Evolutionary conservation across 2,888 invertebrate genomes (phyloP).

Genomic region (Amiota minor): DNA sequence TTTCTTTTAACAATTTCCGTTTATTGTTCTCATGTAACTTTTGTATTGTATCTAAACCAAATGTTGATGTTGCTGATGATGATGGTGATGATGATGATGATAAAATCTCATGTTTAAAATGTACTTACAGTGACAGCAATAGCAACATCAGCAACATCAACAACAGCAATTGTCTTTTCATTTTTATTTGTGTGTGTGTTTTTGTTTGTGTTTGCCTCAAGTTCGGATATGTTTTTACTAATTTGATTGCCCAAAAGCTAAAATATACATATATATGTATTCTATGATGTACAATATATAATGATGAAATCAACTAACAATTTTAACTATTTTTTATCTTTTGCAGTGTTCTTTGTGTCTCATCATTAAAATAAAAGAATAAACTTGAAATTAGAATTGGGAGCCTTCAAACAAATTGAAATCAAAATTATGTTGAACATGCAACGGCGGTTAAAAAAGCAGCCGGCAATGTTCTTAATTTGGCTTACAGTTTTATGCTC

Average conservation of each 20-base stretch:
- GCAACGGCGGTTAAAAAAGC: no score
- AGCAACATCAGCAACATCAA: constrained; percentile 46
- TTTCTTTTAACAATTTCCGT: constrained; percentile 45
- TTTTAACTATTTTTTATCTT: no score
- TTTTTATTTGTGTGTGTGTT: neutral
- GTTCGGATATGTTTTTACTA: neutral
- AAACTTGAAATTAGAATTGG: no score
- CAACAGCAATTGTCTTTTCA: constrained; percentile 26
- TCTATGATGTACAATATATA: no score
- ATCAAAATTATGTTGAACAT: no score
- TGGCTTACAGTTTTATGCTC: constrained; percentile 18
- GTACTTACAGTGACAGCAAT: constrained; percentile 20
- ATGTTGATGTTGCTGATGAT: constrained; percentile 1
- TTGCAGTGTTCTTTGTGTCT: no score
- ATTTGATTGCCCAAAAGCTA: no score
- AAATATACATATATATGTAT: no score
- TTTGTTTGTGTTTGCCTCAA: neutral
- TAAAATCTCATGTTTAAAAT: constrained; percentile 8
- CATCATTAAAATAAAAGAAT: no score
- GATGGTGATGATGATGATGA: neutral
- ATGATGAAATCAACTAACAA: no score
- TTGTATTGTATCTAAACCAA: constrained; percentile 29
- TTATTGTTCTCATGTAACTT: constrained; percentile 38
- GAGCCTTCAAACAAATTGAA: no score
- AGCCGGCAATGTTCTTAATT: no score